These are phyloP conservation scores for Pachyuromys duprasi DNA, from an alignment of 2,797 vertebrate species.

Conservation along the genomic window DNA sequence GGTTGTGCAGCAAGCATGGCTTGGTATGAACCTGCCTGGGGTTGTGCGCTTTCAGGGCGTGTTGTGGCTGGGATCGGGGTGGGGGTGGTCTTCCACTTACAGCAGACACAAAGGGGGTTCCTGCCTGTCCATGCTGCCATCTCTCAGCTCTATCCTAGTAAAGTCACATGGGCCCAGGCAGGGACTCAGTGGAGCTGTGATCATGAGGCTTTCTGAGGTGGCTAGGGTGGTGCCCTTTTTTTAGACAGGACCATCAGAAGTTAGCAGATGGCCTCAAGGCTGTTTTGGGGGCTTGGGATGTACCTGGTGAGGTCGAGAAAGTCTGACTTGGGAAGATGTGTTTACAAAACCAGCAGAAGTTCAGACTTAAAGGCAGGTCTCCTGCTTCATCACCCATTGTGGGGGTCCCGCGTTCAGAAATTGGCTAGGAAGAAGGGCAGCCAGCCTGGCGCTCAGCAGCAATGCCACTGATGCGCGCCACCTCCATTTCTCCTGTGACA, in stretches of 20 bases:
- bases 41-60: neutral
- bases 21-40: neutral
- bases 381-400: fast-evolving
- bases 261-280: no score
- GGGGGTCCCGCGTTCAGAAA: fast-evolving
- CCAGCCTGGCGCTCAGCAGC: fast-evolving
- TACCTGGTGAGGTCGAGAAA: fast-evolving
- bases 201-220: fast-evolving
- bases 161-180: neutral
- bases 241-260: fast-evolving
- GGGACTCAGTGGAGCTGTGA: neutral
- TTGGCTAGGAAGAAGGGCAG: fast-evolving
- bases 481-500: fast-evolving
- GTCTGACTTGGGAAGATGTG: no score
- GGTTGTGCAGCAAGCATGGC: neutral
- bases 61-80: fast-evolving
- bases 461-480: fast-evolving
- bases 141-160: neutral
- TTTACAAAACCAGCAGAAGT: neutral
- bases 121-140: fast-evolving
- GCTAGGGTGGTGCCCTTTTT: neutral
- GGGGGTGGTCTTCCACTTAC: neutral
- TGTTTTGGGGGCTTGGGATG: neutral
- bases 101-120: neutral
- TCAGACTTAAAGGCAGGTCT: neutral